Base-by-base conservation (phyloP, 37 sponge, comb jelly and placozoan genomes). In the Petrosia ficiformis region DNA sequence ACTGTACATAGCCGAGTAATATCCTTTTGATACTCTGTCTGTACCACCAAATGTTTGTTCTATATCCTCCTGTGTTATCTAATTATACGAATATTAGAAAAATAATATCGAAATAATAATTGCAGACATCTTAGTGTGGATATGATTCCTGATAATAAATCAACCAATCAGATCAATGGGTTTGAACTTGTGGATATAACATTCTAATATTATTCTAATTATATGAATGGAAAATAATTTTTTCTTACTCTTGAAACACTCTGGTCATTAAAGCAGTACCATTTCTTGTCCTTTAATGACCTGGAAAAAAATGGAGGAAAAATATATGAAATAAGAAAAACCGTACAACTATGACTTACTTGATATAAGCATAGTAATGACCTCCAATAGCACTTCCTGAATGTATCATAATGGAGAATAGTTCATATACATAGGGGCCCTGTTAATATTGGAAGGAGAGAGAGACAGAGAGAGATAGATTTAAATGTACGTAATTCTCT, bases 281-380 rank as follows among this genome's bases (percentile, higher is more conserved):
- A 96, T 59, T 86, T 68, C 57, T 73, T 78, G 67, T 90, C 90
- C 14, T 65, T 58, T 33, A 96, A 78, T 36, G 97, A 93, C 65
- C 96, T 92, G 43, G 1, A 80, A 30, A 31, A 26, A 43, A 32
- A n/a, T n/a, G n/a, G n/a, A n/a, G n/a, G n/a, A n/a, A n/a, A n/a
- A n/a, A n/a, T n/a, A n/a, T n/a, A 48, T 44, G 70, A 42, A 3
- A 4, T 2, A 80, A 25, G 68, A 19, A 64, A 67, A 19, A 19
- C 71, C n/a, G 28, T n/a, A 42, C 3, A 21, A 26, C 4, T 1
- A 42, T 22, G 25, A 59, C 92, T 74, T 25, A 95, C 96, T 95
- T 95, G 76, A 96, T 96, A 80, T 96, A 96, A 40, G 93, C 97
- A 72, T 96, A 96, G 76, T 96, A 96, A 68, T 96, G 97, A 2